Conservation (phyloP, 2,113 vertebrate genomes). For the Naja naja region DNA sequence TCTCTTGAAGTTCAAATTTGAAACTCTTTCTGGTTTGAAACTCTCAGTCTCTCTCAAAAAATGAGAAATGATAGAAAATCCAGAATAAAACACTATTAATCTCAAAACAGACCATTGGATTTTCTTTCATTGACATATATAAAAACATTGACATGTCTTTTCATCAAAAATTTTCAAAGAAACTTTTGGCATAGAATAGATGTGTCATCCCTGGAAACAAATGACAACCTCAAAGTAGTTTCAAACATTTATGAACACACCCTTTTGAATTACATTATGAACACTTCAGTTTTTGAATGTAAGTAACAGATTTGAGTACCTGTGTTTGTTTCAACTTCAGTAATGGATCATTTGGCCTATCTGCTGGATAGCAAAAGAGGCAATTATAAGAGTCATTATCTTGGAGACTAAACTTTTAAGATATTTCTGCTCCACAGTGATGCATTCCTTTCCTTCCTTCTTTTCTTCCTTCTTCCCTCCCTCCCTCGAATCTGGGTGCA, state of each 20-base stretch:
- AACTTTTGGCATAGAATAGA: slow-evolving; percentile 23
- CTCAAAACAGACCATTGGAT: slow-evolving; percentile 15
- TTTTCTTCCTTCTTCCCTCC: background rate
- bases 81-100: slow-evolving; percentile 46
- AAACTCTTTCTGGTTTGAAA: slow-evolving; percentile 40
- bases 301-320: background rate
- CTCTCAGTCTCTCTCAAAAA: slow-evolving; percentile 20
- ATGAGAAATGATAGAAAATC: slow-evolving; percentile 47
- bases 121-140: slow-evolving; percentile 15
- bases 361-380: background rate
- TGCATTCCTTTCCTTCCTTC: background rate
- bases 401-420: background rate
- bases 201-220: slow-evolving; percentile 46
- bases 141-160: slow-evolving; percentile 20
- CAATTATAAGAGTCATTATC: slow-evolving; percentile 17
- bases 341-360: slow-evolving; percentile 8
- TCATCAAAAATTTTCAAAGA: background rate
- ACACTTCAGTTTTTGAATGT: background rate
- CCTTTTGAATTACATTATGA: background rate
- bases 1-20: slow-evolving; percentile 45
- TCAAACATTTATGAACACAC: slow-evolving; percentile 26
- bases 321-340: slow-evolving; percentile 3
- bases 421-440: background rate
- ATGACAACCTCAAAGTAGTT: slow-evolving; percentile 32
- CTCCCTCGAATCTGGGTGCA: background rate